Conservation (phyloP, 2,888 invertebrate genomes). For the Griposia aprilina region DNA sequence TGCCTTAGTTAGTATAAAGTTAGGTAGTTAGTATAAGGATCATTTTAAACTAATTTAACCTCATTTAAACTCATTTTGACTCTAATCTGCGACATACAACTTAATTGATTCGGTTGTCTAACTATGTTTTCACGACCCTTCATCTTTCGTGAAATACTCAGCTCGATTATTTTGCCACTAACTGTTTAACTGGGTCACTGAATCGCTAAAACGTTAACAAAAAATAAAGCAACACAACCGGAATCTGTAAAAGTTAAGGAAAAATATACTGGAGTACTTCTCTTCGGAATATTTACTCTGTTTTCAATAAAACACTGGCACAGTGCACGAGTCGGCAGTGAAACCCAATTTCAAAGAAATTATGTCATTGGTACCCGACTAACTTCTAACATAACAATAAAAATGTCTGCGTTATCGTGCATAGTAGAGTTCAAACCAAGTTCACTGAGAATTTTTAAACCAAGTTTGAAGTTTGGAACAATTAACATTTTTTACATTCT, state of each 20-base stretch:
- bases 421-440: conserved; percentile 44
- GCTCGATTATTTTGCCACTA: conserved; percentile 7
- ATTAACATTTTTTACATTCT: conserved; percentile 60
- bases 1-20: too few relatives aligned
- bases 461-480: conserved; percentile 35
- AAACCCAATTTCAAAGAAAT: conserved; percentile 62
- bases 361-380: conserved; percentile 58
- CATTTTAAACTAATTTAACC: too few relatives aligned
- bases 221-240: conserved; percentile 5
- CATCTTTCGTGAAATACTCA: neutral
- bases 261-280: conserved; percentile 33
- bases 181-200: conserved; percentile 41
- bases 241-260: conserved; percentile 32
- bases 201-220: conserved; percentile 31
- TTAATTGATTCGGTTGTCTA: neutral
- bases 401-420: conserved; percentile 66
- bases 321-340: conserved; percentile 43
- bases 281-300: conserved; percentile 41
- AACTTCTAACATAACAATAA: conserved; percentile 68
- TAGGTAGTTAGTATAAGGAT: too few relatives aligned
- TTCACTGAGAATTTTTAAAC: conserved; percentile 58
- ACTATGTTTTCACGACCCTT: neutral
- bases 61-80: neutral
- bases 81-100: neutral
- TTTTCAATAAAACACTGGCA: conserved; percentile 43